phyloP scores from a whole-genome alignment of 1,140 invertebrate species.

The Aradophagus sp. region DNA sequence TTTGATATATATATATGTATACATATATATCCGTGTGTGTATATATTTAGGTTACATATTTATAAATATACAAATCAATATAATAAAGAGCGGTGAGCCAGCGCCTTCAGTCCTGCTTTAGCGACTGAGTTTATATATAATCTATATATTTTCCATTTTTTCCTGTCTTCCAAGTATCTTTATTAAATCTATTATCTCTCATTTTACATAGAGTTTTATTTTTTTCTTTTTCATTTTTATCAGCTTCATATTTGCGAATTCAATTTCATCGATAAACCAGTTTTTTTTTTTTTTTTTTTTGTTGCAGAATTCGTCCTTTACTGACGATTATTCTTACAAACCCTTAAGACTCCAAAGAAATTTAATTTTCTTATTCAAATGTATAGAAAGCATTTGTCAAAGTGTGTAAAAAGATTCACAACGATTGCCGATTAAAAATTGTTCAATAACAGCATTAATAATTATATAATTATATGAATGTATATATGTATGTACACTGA shows the following conservation, averaged over 20 bases:
- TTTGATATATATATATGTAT: too few relatives aligned
- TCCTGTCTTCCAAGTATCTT: conserved; percentile 3
- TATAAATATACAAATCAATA: conserved; percentile 73
- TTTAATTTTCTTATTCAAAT: conserved; percentile 5
- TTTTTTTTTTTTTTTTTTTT: background rate
- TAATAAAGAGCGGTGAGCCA: conserved; percentile 67
- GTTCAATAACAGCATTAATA: conserved; percentile 1
- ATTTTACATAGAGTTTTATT: background rate
- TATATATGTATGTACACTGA: too few relatives aligned
- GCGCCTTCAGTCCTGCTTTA: conserved; percentile 51
- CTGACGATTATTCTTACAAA: background rate
- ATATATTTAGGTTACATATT: conserved; percentile 65
- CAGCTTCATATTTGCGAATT: too few relatives aligned
- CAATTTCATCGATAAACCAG: background rate
- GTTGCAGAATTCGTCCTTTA: background rate
- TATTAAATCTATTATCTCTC: conserved; percentile 14
- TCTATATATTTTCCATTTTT: conserved; percentile 57
- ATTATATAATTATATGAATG: too few relatives aligned
- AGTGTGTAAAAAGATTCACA: conserved; percentile 24
- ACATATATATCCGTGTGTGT: too few relatives aligned
- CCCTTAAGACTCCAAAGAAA: conserved; percentile 5
- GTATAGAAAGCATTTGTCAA: conserved; percentile 18
- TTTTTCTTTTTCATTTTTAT: background rate
- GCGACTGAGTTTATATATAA: conserved; percentile 46
- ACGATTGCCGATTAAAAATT: conserved; percentile 1